A percentile compares a stretch with the other conserved stretches of the same genome.
Conservation (phyloP, 2,888 invertebrate genomes). For the Cantharis flavilabris region DNA sequence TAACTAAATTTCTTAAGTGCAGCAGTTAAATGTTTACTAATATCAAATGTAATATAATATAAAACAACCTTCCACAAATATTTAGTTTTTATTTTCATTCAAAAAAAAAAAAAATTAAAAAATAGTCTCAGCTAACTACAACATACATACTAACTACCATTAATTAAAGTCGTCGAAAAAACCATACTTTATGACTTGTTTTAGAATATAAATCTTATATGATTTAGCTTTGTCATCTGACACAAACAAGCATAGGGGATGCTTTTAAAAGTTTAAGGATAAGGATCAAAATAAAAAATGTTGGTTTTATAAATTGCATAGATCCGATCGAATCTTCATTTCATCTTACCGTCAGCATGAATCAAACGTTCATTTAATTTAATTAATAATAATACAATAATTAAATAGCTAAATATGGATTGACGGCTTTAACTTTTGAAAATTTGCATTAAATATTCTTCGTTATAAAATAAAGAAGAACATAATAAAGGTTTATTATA, state of each 20-base stretch:
- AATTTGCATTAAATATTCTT: background rate
- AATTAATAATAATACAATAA: background rate
- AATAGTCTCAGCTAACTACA: background rate
- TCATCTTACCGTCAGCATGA: background rate
- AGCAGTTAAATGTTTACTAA: background rate
- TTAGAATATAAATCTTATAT: background rate
- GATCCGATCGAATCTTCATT: background rate
- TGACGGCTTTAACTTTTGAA: background rate
- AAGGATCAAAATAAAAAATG: background rate
- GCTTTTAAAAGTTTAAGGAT: background rate
- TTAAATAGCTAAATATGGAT: background rate
- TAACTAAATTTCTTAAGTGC: background rate
- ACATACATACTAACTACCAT: background rate
- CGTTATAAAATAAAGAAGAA: background rate
- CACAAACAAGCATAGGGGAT: background rate
- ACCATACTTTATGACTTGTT: background rate
- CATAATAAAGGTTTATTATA: background rate
- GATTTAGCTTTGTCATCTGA: constrained; percentile 4
- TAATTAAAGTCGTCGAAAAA: constrained; percentile 1
- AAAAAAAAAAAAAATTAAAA: background rate
- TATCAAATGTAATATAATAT: background rate
- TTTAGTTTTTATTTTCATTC: background rate
- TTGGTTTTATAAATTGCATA: background rate
- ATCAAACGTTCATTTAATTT: background rate
- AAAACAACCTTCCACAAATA: background rate